These are phyloP conservation scores for Gopherus evgoodei DNA, from an alignment of 2,113 vertebrate species.

Conservation along the genomic window DNA sequence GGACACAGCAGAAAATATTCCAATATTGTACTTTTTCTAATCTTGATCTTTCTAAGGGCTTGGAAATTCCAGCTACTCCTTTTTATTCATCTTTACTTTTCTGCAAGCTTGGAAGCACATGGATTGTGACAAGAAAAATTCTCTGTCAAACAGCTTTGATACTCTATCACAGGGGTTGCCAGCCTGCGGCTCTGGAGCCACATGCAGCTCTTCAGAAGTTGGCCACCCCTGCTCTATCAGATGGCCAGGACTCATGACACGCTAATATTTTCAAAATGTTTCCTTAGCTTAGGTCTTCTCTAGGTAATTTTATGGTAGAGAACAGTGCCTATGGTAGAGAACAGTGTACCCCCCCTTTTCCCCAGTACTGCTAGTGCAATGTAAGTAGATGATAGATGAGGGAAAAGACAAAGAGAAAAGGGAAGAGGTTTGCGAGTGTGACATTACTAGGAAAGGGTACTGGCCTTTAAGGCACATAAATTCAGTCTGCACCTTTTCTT, in stretches of 20 bases:
- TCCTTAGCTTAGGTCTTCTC: neutral
- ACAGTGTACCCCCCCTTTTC: neutral
- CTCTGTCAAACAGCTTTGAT: neutral
- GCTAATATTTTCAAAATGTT: neutral
- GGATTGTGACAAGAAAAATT: neutral
- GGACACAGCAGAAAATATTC: neutral
- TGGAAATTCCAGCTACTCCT: conserved; percentile 6
- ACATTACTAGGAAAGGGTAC: neutral
- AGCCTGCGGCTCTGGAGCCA: no score
- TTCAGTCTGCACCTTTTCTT: neutral
- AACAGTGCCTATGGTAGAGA: neutral
- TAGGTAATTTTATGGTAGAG: neutral
- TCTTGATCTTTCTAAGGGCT: neutral
- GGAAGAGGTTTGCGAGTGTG: neutral
- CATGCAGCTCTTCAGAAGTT: no score
- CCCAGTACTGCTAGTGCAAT: neutral
- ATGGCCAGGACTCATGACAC: neutral
- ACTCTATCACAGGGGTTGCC: neutral
- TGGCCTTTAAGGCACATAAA: neutral
- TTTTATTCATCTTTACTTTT: conserved; percentile 2
- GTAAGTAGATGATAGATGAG: neutral
- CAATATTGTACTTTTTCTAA: neutral
- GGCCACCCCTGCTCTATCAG: neutral
- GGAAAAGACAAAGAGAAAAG: neutral
- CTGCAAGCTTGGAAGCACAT: neutral